Evolutionary conservation across 2,888 invertebrate genomes (phyloP), one percentile per base, ranked within the genome.

Genomic region (Tinea pellionella): DNA sequence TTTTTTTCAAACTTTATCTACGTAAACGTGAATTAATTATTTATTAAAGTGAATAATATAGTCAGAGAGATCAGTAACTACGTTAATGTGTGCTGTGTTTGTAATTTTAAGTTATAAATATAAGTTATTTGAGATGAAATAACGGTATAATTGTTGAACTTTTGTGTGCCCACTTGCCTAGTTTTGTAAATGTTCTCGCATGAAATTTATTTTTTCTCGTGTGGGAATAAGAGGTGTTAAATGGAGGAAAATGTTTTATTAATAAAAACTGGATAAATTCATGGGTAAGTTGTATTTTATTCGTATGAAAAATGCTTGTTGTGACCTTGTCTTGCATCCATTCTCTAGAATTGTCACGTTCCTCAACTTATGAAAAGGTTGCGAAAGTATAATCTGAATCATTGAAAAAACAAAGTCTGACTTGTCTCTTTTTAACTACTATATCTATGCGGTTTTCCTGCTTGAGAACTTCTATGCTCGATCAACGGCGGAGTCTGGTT

Each of bases 121-220:
- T 24, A 24, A 53, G 53, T 53, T 53, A 47, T 53, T 53, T 53
- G 24, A 53, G 53, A 53, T 53, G 53, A 53, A 53, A 18, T 53
- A 53, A 53, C 53, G 53, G 53, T 19, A 53, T 24, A 24, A 7
- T 24, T 16, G 15, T 6, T 18, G 19, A 24, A 53, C 19, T 53
- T 53, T 53, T 53, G 24, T 47, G 53, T 24, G 53, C 8, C 53
- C 24, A 53, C 53, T 53, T 53, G 24, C 53, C 53, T 53, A 53
- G 53, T 53, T 47, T 41, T 47, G 15, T 15, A 9, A 47, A 4
- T 47, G 47, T 16, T 47, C 7, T 1, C 2, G 8, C 1, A 16
- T 15, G 12, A 47, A 47, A 2, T 4, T 15, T 47, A 16, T 1
- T 47, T 15, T 16, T 47, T 16, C 15, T 15, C 15, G 7, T n/a